Evolutionary conservation across 2,888 invertebrate genomes (phyloP).

Genomic region (Stegana nigrithorax): DNA sequence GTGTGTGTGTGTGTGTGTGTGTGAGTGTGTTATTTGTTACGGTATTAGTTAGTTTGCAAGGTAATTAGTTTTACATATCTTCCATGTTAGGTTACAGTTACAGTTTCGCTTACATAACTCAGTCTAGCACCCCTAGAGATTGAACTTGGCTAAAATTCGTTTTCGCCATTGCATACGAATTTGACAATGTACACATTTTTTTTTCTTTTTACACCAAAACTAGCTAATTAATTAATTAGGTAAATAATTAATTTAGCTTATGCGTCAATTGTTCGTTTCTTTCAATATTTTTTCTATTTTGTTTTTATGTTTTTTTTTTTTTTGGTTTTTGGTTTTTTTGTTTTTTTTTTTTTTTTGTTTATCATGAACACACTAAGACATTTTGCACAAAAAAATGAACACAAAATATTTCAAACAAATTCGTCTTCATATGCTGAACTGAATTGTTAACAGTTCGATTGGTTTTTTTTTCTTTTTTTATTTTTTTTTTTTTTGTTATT

Average conservation of each 20-base stretch:
- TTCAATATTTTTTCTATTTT: not conserved
- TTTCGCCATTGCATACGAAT: conserved; percentile 31
- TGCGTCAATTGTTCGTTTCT: too few species aligned
- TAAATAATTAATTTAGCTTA: conserved; percentile 9
- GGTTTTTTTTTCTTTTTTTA: too few species aligned
- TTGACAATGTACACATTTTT: conserved; percentile 48
- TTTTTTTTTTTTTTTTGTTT: conserved; percentile 25
- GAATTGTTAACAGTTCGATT: too few species aligned
- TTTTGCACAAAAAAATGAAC: conserved; percentile 25
- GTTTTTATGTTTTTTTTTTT: conserved; percentile 21
- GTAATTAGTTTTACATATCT: conserved; percentile 35
- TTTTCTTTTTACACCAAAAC: not conserved
- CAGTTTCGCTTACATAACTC: conserved; percentile 49
- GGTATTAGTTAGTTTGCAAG: conserved; percentile 54
- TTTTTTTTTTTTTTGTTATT: too few species aligned
- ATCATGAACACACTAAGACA: too few species aligned
- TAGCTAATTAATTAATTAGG: not conserved
- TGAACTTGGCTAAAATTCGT: conserved; percentile 44
- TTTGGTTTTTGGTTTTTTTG: conserved; percentile 11
- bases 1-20: not conserved
- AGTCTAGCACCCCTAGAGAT: conserved; percentile 64
- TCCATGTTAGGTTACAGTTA: conserved; percentile 47
- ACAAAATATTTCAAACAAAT: conserved; percentile 8
- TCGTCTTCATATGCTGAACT: too few species aligned
- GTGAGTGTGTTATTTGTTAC: not conserved